A percentile compares a stretch with the other conserved stretches of the same genome.
Conservation (phyloP, 2,888 invertebrate genomes). For the Nemurella pictetii region DNA sequence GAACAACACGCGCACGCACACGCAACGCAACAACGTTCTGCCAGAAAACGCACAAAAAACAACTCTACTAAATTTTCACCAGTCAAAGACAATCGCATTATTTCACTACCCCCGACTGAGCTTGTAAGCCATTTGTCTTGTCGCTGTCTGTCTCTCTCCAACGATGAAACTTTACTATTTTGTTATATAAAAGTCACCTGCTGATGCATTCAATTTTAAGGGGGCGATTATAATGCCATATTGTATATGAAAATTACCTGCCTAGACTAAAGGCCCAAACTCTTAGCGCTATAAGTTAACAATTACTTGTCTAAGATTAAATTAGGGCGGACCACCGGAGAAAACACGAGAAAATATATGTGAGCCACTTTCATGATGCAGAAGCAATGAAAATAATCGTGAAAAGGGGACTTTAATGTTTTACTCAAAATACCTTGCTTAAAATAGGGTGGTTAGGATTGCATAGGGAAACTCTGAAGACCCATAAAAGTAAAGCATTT, state of each 20-base stretch:
- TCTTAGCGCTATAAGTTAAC: not conserved
- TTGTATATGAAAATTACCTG: too few relatives aligned
- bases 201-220: not conserved
- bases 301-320: not conserved
- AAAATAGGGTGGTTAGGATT: not conserved
- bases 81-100: not conserved
- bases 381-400: not conserved
- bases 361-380: not conserved
- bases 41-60: not conserved
- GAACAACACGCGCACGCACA: not conserved
- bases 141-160: not conserved
- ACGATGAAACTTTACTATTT: not conserved
- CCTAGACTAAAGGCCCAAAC: not conserved
- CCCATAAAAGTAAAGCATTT: not conserved
- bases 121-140: not conserved
- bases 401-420: not conserved
- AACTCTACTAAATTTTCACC: not conserved
- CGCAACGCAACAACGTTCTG: too few relatives aligned
- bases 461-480: not conserved
- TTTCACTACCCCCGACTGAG: not conserved
- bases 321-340: not conserved
- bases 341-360: not conserved
- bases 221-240: not conserved
- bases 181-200: not conserved
- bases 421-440: not conserved